Percentiles rank a stretch among this genome's conserved stretches.
Evolutionary conservation across 2,113 vertebrate species (phyloP).

Genomic region (Rhinichthys klamathensis): DNA sequence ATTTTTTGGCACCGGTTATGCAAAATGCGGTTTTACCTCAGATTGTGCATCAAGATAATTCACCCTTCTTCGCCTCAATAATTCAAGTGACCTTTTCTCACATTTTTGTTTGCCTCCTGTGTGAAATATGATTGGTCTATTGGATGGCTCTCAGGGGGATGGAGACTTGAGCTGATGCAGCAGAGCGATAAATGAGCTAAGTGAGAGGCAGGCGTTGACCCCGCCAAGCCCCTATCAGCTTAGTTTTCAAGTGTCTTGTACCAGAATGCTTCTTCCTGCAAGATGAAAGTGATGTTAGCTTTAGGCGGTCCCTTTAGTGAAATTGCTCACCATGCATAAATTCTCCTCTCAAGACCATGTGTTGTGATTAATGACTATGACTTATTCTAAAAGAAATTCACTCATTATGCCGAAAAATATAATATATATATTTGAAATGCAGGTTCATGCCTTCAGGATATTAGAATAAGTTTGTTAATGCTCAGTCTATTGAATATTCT

Average conservation of each 20-base stretch:
- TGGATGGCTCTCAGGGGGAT: background rate
- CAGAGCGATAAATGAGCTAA: conserved; percentile 17
- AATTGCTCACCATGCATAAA: conserved; percentile 4
- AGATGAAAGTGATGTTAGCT: conserved; percentile 27
- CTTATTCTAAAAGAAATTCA: conserved; percentile 9
- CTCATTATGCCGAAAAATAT: background rate
- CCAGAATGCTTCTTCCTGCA: background rate
- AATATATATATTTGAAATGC: background rate
- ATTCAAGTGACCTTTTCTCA: conserved; percentile 31
- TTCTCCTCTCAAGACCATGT: background rate
- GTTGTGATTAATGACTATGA: conserved; percentile 10
- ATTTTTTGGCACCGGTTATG: background rate
- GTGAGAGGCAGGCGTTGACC: conserved; percentile 14
- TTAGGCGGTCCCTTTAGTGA: background rate
- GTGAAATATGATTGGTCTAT: conserved; percentile 16
- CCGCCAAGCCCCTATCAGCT: background rate
- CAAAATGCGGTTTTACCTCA: background rate
- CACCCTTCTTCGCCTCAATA: conserved; percentile 2
- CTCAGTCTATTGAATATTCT: background rate
- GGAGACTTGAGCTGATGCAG: background rate
- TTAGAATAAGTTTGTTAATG: background rate
- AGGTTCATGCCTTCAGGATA: background rate
- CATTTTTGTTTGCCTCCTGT: conserved; percentile 14
- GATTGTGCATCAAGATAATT: background rate
- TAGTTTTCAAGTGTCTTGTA: conserved; percentile 9